phyloP scores from a whole-genome alignment of 1,140 invertebrate genomes.

The Sinonovacula constricta region DNA sequence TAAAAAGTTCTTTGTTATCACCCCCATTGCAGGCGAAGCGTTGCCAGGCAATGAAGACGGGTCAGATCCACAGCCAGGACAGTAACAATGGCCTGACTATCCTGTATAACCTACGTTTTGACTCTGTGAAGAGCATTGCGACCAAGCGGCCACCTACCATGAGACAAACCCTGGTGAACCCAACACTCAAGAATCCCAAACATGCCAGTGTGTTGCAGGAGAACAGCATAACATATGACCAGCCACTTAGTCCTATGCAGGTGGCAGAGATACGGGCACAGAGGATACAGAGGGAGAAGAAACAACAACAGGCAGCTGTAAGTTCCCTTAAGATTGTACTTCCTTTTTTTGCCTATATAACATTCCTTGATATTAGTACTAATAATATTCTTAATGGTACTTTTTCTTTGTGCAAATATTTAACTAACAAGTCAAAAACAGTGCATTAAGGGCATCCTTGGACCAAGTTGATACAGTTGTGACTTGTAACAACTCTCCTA shows the following conservation, averaged over 20 bases:
- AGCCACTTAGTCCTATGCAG: slow-evolving; percentile 89
- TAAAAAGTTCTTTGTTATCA: background rate
- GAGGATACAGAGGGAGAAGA: slow-evolving; percentile 89
- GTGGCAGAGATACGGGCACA: slow-evolving; percentile 91
- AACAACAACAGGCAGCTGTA: slow-evolving; percentile 78
- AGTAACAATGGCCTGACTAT: slow-evolving; percentile 88
- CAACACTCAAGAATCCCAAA: slow-evolving; percentile 87
- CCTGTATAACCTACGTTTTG: slow-evolving; percentile 86
- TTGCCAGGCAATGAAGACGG: slow-evolving; percentile 87
- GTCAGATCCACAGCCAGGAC: slow-evolving; percentile 89
- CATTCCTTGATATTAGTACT: too few species aligned
- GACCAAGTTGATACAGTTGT: too few species aligned
- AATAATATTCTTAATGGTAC: too few species aligned
- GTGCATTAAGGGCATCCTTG: too few species aligned
- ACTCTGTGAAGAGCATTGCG: slow-evolving; percentile 87
- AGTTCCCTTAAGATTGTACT: too few species aligned
- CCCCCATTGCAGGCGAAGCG: slow-evolving; percentile 81
- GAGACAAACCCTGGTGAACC: slow-evolving; percentile 84
- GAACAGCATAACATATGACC: slow-evolving; percentile 91
- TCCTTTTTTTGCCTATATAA: too few species aligned
- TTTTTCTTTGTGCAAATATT: too few species aligned
- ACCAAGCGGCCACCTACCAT: slow-evolving; percentile 85
- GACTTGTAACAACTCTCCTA: too few species aligned
- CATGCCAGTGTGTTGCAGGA: slow-evolving; percentile 90
- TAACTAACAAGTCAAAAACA: too few species aligned